These are phyloP conservation scores for Chrysoperla carnea DNA, from an alignment of 1,140 invertebrate species.

Conservation along the genomic window DNA sequence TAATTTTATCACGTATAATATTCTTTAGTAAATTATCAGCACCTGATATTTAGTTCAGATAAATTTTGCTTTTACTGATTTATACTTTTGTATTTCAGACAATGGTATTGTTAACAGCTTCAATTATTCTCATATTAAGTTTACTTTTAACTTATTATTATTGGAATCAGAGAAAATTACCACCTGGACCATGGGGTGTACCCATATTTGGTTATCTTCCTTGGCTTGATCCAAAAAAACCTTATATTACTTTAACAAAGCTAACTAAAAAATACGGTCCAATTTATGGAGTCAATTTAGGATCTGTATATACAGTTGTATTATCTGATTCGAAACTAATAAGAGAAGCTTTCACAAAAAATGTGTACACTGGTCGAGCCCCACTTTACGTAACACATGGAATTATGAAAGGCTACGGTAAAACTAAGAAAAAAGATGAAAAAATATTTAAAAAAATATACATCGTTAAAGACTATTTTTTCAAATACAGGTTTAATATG, in stretches of 20 bases:
- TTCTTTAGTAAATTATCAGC: too few relatives aligned
- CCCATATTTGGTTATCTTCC: conserved; percentile 64
- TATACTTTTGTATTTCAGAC: too few relatives aligned
- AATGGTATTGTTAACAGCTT: background rate
- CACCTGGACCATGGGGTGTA: conserved; percentile 59
- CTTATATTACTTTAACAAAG: conserved; percentile 47
- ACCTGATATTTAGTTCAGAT: too few relatives aligned
- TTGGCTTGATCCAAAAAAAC: conserved; percentile 41
- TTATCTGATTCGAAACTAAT: conserved; percentile 52
- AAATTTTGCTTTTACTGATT: too few relatives aligned
- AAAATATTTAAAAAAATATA: too few relatives aligned
- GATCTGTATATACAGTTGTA: conserved; percentile 51
- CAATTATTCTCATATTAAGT: conserved; percentile 3
- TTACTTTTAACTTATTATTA: background rate
- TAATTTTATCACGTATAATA: too few relatives aligned
- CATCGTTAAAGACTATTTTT: too few relatives aligned
- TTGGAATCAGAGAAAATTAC: conserved; percentile 24
- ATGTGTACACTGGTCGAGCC: conserved; percentile 49
- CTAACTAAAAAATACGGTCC: conserved; percentile 46
- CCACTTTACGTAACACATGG: conserved; percentile 68
- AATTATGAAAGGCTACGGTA: conserved; percentile 72
- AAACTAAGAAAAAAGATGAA: conserved; percentile 22
- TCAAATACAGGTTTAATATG: conserved; percentile 57
- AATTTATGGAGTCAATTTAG: conserved; percentile 53
- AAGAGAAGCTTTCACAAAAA: conserved; percentile 46